Evolutionary conservation across 2,888 invertebrate species (phyloP).

Genomic region (Trissolcus japonicus): DNA sequence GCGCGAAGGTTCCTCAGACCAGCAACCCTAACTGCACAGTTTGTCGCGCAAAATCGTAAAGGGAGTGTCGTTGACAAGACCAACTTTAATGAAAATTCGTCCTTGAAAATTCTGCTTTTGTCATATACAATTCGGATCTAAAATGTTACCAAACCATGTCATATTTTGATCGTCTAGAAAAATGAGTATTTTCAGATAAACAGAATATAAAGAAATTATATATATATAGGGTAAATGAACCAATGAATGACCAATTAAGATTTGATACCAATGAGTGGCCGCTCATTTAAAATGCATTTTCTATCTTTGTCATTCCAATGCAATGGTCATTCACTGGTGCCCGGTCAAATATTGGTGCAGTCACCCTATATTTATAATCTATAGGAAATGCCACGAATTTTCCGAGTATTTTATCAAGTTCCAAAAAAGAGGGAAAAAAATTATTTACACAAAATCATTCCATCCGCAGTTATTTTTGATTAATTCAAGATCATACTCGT

Average conservation of each 20-base stretch:
- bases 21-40: constrained; percentile 67
- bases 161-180: neutral
- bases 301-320: too few relatives aligned
- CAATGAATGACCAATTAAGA: too few relatives aligned
- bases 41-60: constrained; percentile 61
- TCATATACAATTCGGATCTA: constrained; percentile 45
- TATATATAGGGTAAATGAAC: too few relatives aligned
- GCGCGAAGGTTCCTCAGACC: constrained; percentile 60
- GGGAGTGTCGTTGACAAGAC: constrained; percentile 70
- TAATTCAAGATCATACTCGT: constrained; percentile 61
- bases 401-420: too few relatives aligned
- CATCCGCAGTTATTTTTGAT: constrained; percentile 66
- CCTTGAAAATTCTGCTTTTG: constrained; percentile 59
- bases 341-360: too few relatives aligned
- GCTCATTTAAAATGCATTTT: too few relatives aligned
- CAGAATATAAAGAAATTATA: too few relatives aligned
- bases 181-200: neutral
- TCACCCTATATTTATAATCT: too few relatives aligned
- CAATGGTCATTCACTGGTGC: too few relatives aligned
- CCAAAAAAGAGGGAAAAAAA: neutral
- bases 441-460: constrained; percentile 56
- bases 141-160: too few relatives aligned
- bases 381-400: too few relatives aligned
- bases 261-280: too few relatives aligned
- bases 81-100: constrained; percentile 70